Evolutionary conservation across 2,888 invertebrate species (phyloP).

Genomic region (Chouioia cunea): DNA sequence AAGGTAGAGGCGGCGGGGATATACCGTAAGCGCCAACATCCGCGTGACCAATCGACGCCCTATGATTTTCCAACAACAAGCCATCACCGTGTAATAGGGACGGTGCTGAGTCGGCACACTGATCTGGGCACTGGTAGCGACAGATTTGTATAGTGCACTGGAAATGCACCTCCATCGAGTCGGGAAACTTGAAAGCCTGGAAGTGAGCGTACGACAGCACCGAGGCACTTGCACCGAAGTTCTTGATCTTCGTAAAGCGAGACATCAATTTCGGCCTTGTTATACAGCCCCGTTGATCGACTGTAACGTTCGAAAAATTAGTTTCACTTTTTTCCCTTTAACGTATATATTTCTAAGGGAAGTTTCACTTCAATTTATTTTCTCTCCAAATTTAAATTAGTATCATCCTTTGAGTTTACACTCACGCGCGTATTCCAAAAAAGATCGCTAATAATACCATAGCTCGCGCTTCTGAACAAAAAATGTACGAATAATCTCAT

Average conservation of each 20-base stretch:
- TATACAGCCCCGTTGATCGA: slow-evolving; percentile 93
- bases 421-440: too few species aligned
- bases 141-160: slow-evolving; percentile 96
- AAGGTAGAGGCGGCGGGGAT: slow-evolving; percentile 76
- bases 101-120: slow-evolving; percentile 80
- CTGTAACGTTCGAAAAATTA: slow-evolving; percentile 15
- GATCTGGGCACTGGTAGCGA: slow-evolving; percentile 92
- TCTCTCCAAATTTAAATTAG: too few species aligned
- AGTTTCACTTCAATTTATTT: too few species aligned
- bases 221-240: slow-evolving; percentile 93
- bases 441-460: too few species aligned
- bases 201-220: slow-evolving; percentile 93
- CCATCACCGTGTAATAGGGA: slow-evolving; percentile 58
- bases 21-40: slow-evolving; percentile 77
- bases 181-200: slow-evolving; percentile 96
- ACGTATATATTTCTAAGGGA: too few species aligned
- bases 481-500: slow-evolving; percentile 7
- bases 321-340: background rate
- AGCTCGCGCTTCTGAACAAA: background rate
- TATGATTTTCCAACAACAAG: slow-evolving; percentile 71
- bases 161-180: slow-evolving; percentile 96
- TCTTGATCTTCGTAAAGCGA: slow-evolving; percentile 93
- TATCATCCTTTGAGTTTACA: too few species aligned
- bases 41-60: slow-evolving; percentile 58
- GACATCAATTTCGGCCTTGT: slow-evolving; percentile 94